Base-by-base conservation (phyloP, 2,113 vertebrate genomes). In the Barnardius zonarius region DNA sequence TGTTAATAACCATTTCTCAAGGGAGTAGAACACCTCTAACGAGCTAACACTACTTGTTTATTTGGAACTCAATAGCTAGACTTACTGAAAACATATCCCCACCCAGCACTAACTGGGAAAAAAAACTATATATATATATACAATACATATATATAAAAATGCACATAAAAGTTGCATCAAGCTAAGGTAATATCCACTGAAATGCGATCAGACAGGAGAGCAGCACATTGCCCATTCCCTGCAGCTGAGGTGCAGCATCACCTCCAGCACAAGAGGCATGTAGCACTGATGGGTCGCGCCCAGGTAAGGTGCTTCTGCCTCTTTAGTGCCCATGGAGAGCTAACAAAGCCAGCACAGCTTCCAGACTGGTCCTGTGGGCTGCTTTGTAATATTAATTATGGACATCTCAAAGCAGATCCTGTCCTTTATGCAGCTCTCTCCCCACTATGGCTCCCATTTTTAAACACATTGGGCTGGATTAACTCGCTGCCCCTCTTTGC, bases 151-250 rank as follows among this genome's bases (percentile, higher is more conserved):
- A n/a, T 10, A 59, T 9, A 28, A 16, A 52, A 16, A 59, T 23
- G 10, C 9, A 23, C 7, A 35, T 16, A 67, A 44, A 30, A 51
- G 9, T 9, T 28, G 28, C 48, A 68, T 54, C 33, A 72, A 69
- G n/a, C 41, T 77, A 87, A 86, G 37, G 63, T 28, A 67, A 54
- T 20, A n/a, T 22, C 22, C 35, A 28, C n/a, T 13, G 44, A 51
- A 80, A 57, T 5, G 23, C 0, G 1, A 59, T 7, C 57, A 20
- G 77, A 43, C 1, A 1, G 35, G 54, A 61, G 39, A 2, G 1
- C 2, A 0, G 46, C 20, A 49, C 49, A 37, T 31, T 1, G 1
- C 24, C 43, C 1, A 0, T 3, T 52, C 68, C 66, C 43, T 44
- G 59, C 37, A 72, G 81, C 15, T 1, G 5, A 80, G 33, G 31